A percentile compares a stretch with the other conserved stretches of the same genome.
These are phyloP conservation scores for Gymnarchus niloticus DNA, from an alignment of 2,113 vertebrate genomes.

Conservation along the genomic window DNA sequence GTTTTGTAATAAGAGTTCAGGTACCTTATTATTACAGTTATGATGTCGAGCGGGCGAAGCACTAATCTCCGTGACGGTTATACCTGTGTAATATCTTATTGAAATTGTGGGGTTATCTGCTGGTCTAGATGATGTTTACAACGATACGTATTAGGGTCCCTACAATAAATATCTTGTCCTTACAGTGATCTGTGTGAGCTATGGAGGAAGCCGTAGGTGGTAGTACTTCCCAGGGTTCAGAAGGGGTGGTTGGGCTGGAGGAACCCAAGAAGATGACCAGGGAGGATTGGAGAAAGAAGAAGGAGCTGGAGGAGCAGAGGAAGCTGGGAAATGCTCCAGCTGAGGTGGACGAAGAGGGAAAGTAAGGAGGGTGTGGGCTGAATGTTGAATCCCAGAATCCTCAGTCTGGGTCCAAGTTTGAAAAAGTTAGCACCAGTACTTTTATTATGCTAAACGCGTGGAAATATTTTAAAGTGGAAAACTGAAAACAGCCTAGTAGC, in stretches of 20 bases:
- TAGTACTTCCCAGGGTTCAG: slow-evolving; percentile 42
- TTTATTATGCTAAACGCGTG: too few species aligned
- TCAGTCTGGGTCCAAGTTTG: background rate
- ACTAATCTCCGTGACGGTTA: too few species aligned
- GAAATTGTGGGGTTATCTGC: background rate
- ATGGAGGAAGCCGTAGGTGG: slow-evolving; percentile 23
- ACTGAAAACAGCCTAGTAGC: too few species aligned
- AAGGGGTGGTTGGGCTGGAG: slow-evolving; percentile 78
- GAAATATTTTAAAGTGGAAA: too few species aligned
- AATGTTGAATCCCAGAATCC: background rate
- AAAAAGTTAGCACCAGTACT: too few species aligned
- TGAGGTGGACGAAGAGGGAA: slow-evolving; percentile 96
- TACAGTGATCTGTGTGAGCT: background rate
- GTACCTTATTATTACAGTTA: background rate
- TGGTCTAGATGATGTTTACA: background rate
- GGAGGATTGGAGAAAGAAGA: slow-evolving; percentile 98
- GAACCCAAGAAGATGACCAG: slow-evolving; percentile 97
- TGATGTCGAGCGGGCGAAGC: too few species aligned
- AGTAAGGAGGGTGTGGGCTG: slow-evolving; percentile 62
- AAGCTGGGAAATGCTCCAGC: slow-evolving; percentile 95
- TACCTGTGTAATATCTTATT: background rate
- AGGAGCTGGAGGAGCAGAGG: slow-evolving; percentile 92
- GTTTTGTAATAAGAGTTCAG: background rate
- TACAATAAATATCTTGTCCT: background rate
- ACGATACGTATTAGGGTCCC: background rate